Evolutionary conservation across 2,888 invertebrate species (phyloP), one percentile per base, ranked within the genome.

Genomic region (Pocota personata): DNA sequence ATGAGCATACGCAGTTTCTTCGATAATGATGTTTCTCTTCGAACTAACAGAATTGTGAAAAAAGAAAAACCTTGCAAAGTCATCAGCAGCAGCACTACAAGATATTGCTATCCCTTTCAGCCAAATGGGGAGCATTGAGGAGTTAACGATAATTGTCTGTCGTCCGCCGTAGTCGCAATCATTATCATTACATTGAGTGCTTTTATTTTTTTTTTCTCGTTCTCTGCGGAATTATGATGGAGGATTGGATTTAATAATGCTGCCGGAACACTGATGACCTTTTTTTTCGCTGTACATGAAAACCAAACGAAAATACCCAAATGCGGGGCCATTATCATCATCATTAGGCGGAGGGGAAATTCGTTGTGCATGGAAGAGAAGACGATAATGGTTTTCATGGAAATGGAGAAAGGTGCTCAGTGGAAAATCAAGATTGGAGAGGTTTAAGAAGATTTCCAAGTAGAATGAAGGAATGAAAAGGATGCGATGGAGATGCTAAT

Each of bases 1-100:
- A 88, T 89, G 87, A 72, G 86, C 80, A 75, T 80, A 82, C 79
- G 86, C 83, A 87, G 87, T 67, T 77, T 79, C 58, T 72, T 64
- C 75, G 24, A 79, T 87, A 80, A 80, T 88, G 83, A 87, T 72
- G 87, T 82, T 87, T 58, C 69, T 86, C 82, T 86, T 82, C 72
- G 72, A 80, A 84, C 83, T 73, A 62, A 79, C 46, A 57, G 57
- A 79, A 82, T 72, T 77, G 32, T 72, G 60, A 55, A 48, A 21
- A 19, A 77, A 64, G 27, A 52, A 64, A 69, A 64, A 71, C 58
- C 30, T 50, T 66, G 43, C 75, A 75, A 57, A 66, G 75, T 71
- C 75, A 80, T 76, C 75, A 79, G 40, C 71, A 40, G 60, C 52
- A 50, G 48, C 67, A 43, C 4, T 35, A 40, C n/a, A 52, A 71